phyloP scores from a whole-genome alignment of 2,888 invertebrate species.

The Eristalis intricaria region DNA sequence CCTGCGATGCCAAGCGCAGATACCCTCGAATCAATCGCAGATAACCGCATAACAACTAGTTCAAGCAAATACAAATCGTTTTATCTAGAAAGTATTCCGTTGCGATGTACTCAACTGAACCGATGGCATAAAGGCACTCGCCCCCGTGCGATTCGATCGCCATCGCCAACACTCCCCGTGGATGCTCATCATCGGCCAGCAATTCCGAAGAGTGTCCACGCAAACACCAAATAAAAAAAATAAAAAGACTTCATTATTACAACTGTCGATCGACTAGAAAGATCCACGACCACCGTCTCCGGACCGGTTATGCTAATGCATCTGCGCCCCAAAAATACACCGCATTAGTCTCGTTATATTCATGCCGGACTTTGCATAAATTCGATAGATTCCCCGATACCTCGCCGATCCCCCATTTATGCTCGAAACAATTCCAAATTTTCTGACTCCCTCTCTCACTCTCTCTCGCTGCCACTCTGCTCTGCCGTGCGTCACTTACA shows the following conservation, averaged over 20 bases:
- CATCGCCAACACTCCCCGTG: background rate
- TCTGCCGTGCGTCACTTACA: background rate
- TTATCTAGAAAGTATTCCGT: background rate
- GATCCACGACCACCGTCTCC: background rate
- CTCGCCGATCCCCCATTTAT: background rate
- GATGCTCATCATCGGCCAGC: background rate
- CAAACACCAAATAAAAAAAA: background rate
- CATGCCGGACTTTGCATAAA: conserved; percentile 45
- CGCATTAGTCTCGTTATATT: conserved; percentile 22
- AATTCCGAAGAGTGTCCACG: background rate
- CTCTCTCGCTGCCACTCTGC: background rate
- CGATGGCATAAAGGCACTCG: too few species aligned
- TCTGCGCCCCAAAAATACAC: conserved; percentile 9
- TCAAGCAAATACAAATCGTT: background rate
- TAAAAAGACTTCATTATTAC: background rate
- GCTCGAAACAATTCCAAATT: conserved; percentile 43
- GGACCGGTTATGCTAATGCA: conserved; percentile 49
- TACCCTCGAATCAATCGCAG: too few species aligned
- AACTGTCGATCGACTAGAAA: background rate
- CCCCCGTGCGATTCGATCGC: background rate
- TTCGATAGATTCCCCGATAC: background rate
- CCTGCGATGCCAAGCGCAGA: too few species aligned
- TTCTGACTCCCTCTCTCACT: conserved; percentile 3
- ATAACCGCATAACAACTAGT: too few species aligned
- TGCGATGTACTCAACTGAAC: too few species aligned